phyloP scores from a whole-genome alignment of 2,888 invertebrate species.

The Lordiphosa fenestrarum region DNA sequence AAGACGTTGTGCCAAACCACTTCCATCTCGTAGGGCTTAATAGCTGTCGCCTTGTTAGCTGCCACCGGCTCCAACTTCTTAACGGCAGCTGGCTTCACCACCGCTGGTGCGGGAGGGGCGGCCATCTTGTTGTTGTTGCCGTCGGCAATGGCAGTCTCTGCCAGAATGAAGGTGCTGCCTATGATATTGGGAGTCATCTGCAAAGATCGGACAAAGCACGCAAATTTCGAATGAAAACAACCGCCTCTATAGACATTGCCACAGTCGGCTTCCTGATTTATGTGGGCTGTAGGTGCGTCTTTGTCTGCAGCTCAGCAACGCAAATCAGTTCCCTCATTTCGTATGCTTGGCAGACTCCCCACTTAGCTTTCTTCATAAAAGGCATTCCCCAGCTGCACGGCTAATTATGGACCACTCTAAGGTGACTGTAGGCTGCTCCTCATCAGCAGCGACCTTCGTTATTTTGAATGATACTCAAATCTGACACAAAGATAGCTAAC shows the following conservation, averaged over 20 bases:
- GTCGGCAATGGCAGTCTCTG: conserved; percentile 79
- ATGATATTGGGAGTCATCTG: conserved; percentile 85
- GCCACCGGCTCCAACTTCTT: conserved; percentile 34
- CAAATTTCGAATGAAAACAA: conserved; percentile 5
- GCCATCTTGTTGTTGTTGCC: conserved; percentile 69
- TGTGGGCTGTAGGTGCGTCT: conserved; percentile 45
- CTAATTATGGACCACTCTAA: conserved; percentile 65
- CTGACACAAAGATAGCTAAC: conserved; percentile 44
- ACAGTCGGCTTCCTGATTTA: conserved; percentile 57
- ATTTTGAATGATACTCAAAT: conserved; percentile 47
- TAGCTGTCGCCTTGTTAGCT: conserved; percentile 18
- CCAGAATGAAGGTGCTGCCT: conserved; percentile 83
- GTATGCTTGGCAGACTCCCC: conserved; percentile 39
- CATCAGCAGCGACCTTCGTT: conserved; percentile 52
- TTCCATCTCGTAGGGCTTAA: conserved; percentile 80
- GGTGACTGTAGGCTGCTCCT: conserved; percentile 27
- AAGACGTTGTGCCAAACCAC: conserved; percentile 91
- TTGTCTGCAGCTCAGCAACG: conserved; percentile 40
- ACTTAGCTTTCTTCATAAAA: conserved; percentile 41
- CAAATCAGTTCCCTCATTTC: conserved; percentile 52
- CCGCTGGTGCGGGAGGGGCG: conserved; percentile 15
- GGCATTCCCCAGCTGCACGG: conserved; percentile 37
- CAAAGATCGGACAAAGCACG: conserved; percentile 24
- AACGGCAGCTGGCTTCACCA: conserved; percentile 31
- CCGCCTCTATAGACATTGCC: conserved; percentile 24